phyloP scores from a whole-genome alignment of 2,797 vertebrate species.

The Scomberomorus guttatus region DNA sequence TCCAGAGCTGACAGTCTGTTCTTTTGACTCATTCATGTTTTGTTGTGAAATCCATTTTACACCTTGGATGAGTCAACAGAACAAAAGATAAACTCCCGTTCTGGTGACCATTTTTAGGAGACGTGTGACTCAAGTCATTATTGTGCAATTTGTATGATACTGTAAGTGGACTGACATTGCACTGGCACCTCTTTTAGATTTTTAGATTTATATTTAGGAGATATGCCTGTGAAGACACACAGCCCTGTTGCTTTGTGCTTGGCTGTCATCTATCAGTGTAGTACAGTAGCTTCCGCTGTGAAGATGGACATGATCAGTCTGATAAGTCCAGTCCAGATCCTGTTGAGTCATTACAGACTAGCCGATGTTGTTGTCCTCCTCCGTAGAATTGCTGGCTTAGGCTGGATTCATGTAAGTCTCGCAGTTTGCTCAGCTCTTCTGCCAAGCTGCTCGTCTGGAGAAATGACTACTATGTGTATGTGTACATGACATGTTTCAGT shows the following conservation, averaged over 20 bases:
- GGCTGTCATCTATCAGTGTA: conserved; percentile 29
- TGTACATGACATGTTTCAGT: conserved; percentile 19
- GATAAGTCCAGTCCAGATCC: conserved; percentile 42
- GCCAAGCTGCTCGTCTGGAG: conserved; percentile 55
- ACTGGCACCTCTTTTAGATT: conserved; percentile 26
- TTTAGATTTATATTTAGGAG: conserved; percentile 27
- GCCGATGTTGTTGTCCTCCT: conserved; percentile 43
- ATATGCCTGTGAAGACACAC: conserved; percentile 17
- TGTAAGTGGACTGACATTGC: conserved; percentile 14
- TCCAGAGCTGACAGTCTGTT: conserved; percentile 21
- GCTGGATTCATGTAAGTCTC: conserved; percentile 50
- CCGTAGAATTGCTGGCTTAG: conserved; percentile 33
- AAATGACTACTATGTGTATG: conserved; percentile 25
- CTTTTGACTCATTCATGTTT: conserved; percentile 34
- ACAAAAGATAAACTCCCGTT: conserved; percentile 28
- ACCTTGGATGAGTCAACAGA: conserved; percentile 57
- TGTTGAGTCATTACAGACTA: conserved; percentile 56
- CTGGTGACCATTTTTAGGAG: conserved; percentile 23
- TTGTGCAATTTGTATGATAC: conserved; percentile 32
- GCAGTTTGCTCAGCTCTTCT: conserved; percentile 41
- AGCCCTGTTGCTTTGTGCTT: neutral
- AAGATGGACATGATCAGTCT: conserved; percentile 44
- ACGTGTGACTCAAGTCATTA: conserved; percentile 44
- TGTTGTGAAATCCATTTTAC: conserved; percentile 61
- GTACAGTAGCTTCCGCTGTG: neutral